Percentiles rank a stretch among this genome's conserved stretches.
These are phyloP conservation scores for Drosophila asahinai DNA, from an alignment of 1,140 invertebrate species.

Conservation along the genomic window DNA sequence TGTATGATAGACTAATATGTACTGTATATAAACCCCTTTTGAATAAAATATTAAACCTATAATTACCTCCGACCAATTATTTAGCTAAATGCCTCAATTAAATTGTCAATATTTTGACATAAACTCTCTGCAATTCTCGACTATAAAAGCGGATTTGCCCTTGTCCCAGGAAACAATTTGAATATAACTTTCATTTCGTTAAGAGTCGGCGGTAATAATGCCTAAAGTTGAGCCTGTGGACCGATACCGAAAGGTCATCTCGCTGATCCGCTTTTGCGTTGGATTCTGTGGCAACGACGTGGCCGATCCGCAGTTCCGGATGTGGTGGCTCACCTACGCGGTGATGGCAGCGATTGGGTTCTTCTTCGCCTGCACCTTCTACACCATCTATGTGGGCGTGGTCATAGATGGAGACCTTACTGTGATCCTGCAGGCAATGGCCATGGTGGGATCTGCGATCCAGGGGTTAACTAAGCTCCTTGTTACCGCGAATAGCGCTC, in stretches of 20 bases:
- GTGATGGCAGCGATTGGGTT: constrained; percentile 26
- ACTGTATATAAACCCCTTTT: neutral
- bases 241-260: constrained; percentile 41
- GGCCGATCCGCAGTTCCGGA: constrained; percentile 47
- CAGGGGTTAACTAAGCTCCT: constrained; percentile 55
- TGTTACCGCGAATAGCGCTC: neutral
- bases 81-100: constrained; percentile 34
- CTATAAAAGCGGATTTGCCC: constrained; percentile 37
- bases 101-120: constrained; percentile 66
- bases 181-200: neutral
- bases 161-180: neutral
- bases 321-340: constrained; percentile 57
- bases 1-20: neutral
- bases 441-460: constrained; percentile 35
- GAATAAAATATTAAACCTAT: neutral
- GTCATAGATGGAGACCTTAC: constrained; percentile 48
- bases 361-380: constrained; percentile 51
- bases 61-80: constrained; percentile 10
- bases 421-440: constrained; percentile 52
- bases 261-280: constrained; percentile 53
- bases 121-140: neutral
- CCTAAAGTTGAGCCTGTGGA: constrained; percentile 16
- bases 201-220: neutral
- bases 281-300: constrained; percentile 57
- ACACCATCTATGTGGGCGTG: constrained; percentile 64